Evolutionary conservation across 2,888 invertebrate genomes (phyloP).

Genomic region (Zeuzera pyrina): DNA sequence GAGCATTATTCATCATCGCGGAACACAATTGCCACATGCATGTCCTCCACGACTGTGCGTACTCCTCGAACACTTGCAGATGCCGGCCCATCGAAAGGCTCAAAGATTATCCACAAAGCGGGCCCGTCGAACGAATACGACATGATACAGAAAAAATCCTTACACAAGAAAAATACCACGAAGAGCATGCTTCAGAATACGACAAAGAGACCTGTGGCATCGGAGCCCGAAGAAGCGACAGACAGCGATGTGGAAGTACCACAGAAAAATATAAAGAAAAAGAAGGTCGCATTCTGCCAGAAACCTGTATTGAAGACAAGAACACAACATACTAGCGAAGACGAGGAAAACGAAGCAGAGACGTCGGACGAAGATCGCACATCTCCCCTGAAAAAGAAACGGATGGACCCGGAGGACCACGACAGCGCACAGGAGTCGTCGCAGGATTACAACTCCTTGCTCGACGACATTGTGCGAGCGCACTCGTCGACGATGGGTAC

Average conservation of each 20-base stretch:
- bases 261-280: neutral
- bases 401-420: neutral
- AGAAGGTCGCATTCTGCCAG: neutral
- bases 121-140: too few species aligned
- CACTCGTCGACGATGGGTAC: too few species aligned
- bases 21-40: neutral
- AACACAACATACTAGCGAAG: neutral
- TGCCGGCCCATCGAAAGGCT: neutral
- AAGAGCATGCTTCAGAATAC: neutral
- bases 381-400: neutral
- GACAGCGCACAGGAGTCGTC: neutral
- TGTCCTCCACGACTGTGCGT: neutral
- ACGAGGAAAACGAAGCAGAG: neutral
- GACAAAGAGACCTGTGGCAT: neutral
- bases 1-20: neutral
- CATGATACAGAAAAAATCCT: too few species aligned
- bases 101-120: neutral
- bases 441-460: too few species aligned
- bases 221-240: neutral
- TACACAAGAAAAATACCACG: too few species aligned
- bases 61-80: neutral
- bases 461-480: too few species aligned
- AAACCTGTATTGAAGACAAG: too few species aligned
- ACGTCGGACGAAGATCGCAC: neutral
- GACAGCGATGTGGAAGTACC: neutral